phyloP scores from a whole-genome alignment of 1,140 invertebrate species.

The Brachionus plicatilis region DNA sequence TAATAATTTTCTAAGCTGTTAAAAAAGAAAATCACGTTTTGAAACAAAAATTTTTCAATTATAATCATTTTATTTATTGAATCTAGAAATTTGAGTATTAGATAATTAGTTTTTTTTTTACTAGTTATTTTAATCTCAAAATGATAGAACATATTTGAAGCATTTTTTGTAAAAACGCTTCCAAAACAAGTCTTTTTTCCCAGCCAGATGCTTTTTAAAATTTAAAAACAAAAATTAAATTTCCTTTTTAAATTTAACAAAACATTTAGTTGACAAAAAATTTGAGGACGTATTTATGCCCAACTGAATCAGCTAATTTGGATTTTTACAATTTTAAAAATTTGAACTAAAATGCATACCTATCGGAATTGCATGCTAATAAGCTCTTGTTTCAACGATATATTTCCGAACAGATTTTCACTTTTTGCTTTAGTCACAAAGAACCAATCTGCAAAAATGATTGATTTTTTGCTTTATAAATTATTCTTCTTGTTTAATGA shows the following conservation, averaged over 20 bases:
- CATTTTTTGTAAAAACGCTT: not conserved
- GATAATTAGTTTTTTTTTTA: not conserved
- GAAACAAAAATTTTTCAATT: not conserved
- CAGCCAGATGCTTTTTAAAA: not conserved
- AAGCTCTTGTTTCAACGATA: not conserved
- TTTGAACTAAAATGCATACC: not conserved
- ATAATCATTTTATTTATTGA: not conserved
- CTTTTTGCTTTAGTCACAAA: not conserved
- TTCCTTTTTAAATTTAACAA: not conserved
- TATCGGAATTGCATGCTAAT: not conserved
- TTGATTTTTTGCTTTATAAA: not conserved
- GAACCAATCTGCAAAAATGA: not conserved
- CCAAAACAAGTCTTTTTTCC: not conserved
- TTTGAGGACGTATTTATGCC: not conserved
- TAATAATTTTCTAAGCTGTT: not conserved
- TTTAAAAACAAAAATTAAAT: not conserved
- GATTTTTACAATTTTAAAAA: not conserved
- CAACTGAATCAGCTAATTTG: not conserved
- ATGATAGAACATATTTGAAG: not conserved
- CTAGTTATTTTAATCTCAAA: not conserved
- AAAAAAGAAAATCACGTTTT: not conserved
- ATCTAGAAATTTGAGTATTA: not conserved
- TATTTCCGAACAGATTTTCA: not conserved
- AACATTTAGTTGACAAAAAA: not conserved
- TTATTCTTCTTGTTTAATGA: not conserved